phyloP scores from a whole-genome alignment of 2,113 vertebrate species.

The Alaudala cheleensis region DNA sequence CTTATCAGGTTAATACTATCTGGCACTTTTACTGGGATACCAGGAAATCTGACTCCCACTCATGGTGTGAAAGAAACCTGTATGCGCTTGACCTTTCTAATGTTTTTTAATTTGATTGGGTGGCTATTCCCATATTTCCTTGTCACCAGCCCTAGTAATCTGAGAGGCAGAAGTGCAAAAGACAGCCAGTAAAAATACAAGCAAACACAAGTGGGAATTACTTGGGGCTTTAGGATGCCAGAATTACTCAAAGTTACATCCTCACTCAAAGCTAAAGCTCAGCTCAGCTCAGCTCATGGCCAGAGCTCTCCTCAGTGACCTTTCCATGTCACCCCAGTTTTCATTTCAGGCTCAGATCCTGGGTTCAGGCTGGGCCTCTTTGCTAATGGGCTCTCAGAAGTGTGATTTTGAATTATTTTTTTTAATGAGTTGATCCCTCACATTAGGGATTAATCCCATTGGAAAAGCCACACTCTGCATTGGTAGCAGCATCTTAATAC shows the following conservation, averaged over 20 bases:
- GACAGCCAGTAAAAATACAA: conserved; percentile 45
- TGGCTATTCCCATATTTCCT: conserved; percentile 60
- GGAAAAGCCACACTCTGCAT: background rate
- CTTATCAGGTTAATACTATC: conserved; percentile 53
- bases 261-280: background rate
- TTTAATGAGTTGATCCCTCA: rapidly evolving
- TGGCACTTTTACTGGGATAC: conserved; percentile 41
- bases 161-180: conserved; percentile 54
- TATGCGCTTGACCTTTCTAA: conserved; percentile 50
- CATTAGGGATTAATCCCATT: background rate
- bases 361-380: background rate
- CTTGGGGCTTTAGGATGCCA: background rate
- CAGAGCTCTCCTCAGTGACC: background rate
- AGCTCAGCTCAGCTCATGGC: background rate
- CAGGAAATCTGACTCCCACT: conserved; percentile 51
- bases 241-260: background rate
- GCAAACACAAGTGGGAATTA: conserved; percentile 37
- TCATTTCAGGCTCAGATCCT: background rate
- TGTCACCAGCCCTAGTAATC: conserved; percentile 60
- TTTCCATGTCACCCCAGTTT: background rate
- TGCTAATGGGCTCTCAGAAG: background rate
- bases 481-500: background rate
- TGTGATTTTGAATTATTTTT: background rate
- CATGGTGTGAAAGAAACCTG: conserved; percentile 16
- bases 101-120: conserved; percentile 68